Percentiles rank a stretch among this genome's conserved stretches.
phyloP scores from a whole-genome alignment of 1,140 invertebrate species.

The Rhagoletis zephyria region DNA sequence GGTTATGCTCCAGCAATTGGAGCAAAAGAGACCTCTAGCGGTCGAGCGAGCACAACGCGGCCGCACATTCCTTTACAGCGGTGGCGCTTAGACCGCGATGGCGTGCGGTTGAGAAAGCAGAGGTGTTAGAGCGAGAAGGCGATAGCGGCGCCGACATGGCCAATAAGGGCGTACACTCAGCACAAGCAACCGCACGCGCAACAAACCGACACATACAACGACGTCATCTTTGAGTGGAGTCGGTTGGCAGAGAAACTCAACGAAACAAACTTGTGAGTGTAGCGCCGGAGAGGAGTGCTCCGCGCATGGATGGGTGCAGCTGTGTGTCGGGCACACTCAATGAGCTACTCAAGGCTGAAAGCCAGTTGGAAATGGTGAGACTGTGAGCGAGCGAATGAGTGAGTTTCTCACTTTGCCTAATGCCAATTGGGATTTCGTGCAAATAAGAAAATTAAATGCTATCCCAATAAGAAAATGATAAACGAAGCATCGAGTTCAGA shows the following conservation, averaged over 20 bases:
- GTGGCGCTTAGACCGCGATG: neutral
- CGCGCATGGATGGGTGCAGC: neutral
- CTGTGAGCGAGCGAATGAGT: neutral
- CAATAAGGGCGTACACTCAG: conserved; percentile 44
- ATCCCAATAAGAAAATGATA: conserved; percentile 26
- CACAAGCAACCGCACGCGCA: neutral
- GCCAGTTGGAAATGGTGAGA: neutral
- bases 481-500: conserved; percentile 55
- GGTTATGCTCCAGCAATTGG: conserved; percentile 33
- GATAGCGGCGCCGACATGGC: neutral
- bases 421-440: conserved; percentile 40
- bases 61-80: conserved; percentile 5
- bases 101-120: neutral
- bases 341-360: neutral
- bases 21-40: conserved; percentile 56
- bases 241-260: neutral
- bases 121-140: conserved; percentile 2
- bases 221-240: neutral
- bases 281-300: neutral
- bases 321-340: neutral
- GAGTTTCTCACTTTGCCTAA: neutral
- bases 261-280: neutral
- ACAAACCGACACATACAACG: neutral
- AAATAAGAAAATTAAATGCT: conserved; percentile 58
- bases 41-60: neutral